Evolutionary conservation across 2,888 invertebrate species (phyloP).

Genomic region (Pandemis corylana): DNA sequence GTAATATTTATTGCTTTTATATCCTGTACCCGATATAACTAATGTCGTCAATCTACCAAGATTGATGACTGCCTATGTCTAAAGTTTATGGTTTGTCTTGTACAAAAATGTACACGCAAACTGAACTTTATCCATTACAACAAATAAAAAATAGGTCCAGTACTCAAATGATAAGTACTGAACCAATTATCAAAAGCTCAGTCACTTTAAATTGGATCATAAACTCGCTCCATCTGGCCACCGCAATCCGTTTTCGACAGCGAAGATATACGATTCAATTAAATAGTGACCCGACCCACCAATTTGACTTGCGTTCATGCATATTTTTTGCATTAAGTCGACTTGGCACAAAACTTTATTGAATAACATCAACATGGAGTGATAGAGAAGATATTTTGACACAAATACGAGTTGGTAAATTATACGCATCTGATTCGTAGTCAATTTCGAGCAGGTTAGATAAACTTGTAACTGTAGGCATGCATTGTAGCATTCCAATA

Average conservation of each 20-base stretch:
- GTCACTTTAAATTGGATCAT: slow-evolving; percentile 55
- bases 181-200: slow-evolving; percentile 42
- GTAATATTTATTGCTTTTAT: slow-evolving; percentile 43
- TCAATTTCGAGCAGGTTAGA: background rate
- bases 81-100: background rate
- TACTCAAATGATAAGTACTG: background rate
- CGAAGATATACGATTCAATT: slow-evolving; percentile 56
- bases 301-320: slow-evolving; percentile 44
- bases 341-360: slow-evolving; percentile 24
- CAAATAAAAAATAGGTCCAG: background rate
- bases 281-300: slow-evolving; percentile 48
- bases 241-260: slow-evolving; percentile 56
- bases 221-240: slow-evolving; percentile 53
- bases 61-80: slow-evolving; percentile 23
- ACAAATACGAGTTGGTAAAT: background rate
- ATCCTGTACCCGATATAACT: slow-evolving; percentile 27
- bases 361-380: slow-evolving; percentile 18
- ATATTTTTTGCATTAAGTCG: slow-evolving; percentile 42
- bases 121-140: background rate
- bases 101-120: background rate
- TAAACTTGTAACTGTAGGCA: slow-evolving; percentile 20
- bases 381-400: slow-evolving; percentile 4
- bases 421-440: background rate
- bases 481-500: background rate
- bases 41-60: slow-evolving; percentile 28